Evolutionary conservation across 2,797 vertebrate species (phyloP).

Genomic region (Adelosebastes latens): DNA sequence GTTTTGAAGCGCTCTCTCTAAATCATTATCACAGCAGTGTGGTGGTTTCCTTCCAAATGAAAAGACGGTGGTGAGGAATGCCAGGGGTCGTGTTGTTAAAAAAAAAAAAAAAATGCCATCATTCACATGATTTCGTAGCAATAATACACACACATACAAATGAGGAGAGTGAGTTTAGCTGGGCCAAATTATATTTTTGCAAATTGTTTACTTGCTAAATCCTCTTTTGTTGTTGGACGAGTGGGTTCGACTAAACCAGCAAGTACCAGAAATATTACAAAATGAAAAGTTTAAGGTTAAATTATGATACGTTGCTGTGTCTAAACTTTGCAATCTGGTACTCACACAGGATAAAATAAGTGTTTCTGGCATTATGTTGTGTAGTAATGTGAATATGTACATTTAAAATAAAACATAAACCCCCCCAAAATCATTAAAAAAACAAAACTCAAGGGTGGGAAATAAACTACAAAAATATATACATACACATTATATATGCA

Average conservation of each 20-base stretch:
- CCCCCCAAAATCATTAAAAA: slow-evolving; percentile 41
- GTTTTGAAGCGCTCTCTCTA: slow-evolving; percentile 16
- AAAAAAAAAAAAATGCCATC: slow-evolving; percentile 4
- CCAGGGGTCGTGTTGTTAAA: not conserved
- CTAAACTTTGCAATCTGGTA: slow-evolving; percentile 14
- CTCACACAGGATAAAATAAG: slow-evolving; percentile 32
- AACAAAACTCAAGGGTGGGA: slow-evolving; percentile 70
- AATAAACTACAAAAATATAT: slow-evolving; percentile 84
- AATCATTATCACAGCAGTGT: slow-evolving; percentile 67
- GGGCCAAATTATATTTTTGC: slow-evolving; percentile 13
- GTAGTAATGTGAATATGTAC: slow-evolving; percentile 84
- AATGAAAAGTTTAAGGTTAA: not conserved
- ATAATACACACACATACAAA: slow-evolving; percentile 27
- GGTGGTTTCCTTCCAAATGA: slow-evolving; percentile 60
- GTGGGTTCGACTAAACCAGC: not conserved
- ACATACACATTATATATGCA: slow-evolving; percentile 85
- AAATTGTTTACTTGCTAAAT: slow-evolving; percentile 2
- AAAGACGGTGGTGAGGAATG: slow-evolving; percentile 24
- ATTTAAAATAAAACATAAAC: slow-evolving; percentile 77
- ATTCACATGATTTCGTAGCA: slow-evolving; percentile 34
- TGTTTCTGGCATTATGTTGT: slow-evolving; percentile 71
- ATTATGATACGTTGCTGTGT: not conserved
- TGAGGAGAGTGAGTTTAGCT: slow-evolving; percentile 15
- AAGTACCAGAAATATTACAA: slow-evolving; percentile 2
- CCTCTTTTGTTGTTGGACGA: slow-evolving; percentile 10